Evolutionary conservation across 2,113 vertebrate genomes (phyloP), one percentile per base, ranked within the genome.

Genomic region (Datnioides undecimradiatus): DNA sequence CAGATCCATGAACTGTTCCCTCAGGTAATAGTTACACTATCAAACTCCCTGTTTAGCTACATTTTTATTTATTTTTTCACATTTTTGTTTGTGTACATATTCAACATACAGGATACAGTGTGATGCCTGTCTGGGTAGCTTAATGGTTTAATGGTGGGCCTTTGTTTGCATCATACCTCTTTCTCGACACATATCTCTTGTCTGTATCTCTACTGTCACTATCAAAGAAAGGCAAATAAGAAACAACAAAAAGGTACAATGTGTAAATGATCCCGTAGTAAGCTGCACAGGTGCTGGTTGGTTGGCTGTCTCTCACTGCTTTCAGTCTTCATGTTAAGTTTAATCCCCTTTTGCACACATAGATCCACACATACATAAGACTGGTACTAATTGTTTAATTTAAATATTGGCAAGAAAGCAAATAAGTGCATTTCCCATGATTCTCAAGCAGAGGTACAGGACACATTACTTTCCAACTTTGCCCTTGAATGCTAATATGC

Each of bases 401-500:
- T 25, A 23, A 57, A 27, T 14, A n/a, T 25, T 1, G 0, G 3
- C 27, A 43, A 43, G n/a, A 51, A 52, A 43, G 19, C 2, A 31
- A 54, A 57, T 31, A 31, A 19, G 27, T 62, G 13, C 7, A 29
- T 49, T 46, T 62, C 17, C n/a, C 5, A 21, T 25, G 29, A 8
- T 55, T 74, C 23, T 13, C 16, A 13, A 74, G 31, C 6, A 41
- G 36, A 69, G 31, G 41, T 57, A 60, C 21, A 81, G 67, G 17
- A 60, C 60, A 57, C 68, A 10, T 43, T 48, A 5, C 19, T 55
- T 27, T 43, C 25, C 29, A 17, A 12, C 49, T 55, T 69, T 52
- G 79, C 45, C 23, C 62, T 67, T 70, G 23, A 66, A 73, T 69
- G 48, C 57, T 19, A 77, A 38, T 23, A 29, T 5, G 19, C 31